Percentiles rank a stretch among this genome's conserved stretches.
These are phyloP conservation scores for Salminus brasiliensis DNA, from an alignment of 2,113 vertebrate genomes.

Conservation along the genomic window DNA sequence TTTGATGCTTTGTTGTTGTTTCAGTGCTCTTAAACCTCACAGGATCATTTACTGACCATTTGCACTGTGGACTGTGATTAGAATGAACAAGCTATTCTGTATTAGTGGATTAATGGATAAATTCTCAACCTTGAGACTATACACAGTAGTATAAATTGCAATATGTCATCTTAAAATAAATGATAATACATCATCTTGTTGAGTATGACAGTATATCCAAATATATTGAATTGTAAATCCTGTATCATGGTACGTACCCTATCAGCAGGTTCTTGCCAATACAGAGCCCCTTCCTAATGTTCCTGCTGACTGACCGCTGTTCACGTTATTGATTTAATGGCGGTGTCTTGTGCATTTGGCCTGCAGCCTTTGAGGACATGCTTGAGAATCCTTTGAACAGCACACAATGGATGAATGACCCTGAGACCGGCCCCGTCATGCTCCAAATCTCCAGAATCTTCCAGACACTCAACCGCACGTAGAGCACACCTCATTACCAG, in stretches of 20 bases:
- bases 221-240: too few relatives aligned
- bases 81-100: neutral
- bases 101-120: too few relatives aligned
- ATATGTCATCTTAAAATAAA: too few relatives aligned
- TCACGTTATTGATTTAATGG: neutral
- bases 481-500: constrained; percentile 62
- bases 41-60: neutral
- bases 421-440: constrained; percentile 97
- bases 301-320: neutral
- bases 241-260: too few relatives aligned
- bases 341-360: neutral
- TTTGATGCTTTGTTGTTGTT: neutral
- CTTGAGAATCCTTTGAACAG: constrained; percentile 98
- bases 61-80: neutral
- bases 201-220: too few relatives aligned
- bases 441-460: constrained; percentile 98
- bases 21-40: neutral
- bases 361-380: constrained; percentile 95
- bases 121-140: too few relatives aligned
- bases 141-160: too few relatives aligned
- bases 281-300: too few relatives aligned
- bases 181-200: too few relatives aligned
- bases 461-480: constrained; percentile 98
- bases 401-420: constrained; percentile 99
- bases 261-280: too few relatives aligned